phyloP scores from a whole-genome alignment of 2,888 invertebrate genomes.

The Tethea ocularis region DNA sequence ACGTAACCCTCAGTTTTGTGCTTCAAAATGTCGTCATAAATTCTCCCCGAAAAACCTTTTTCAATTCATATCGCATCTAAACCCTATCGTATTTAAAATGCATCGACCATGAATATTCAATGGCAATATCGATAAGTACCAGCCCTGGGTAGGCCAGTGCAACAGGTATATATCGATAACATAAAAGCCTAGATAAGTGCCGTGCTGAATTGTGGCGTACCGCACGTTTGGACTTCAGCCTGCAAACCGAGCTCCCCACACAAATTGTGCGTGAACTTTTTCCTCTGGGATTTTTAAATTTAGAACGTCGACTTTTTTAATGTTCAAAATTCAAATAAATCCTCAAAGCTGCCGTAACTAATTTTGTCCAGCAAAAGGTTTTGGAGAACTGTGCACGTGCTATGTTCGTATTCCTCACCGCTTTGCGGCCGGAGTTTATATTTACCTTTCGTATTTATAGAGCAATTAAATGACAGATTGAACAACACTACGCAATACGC shows the following conservation, averaged over 20 bases:
- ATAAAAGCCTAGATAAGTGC: not conserved
- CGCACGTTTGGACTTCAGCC: not conserved
- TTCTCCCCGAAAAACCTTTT: not conserved
- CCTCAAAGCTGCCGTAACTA: constrained; percentile 29
- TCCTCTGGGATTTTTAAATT: constrained; percentile 33
- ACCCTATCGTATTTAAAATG: not conserved
- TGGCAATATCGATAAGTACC: constrained; percentile 3
- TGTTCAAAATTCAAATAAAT: constrained; percentile 44
- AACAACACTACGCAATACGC: no score
- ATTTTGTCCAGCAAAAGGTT: constrained; percentile 13
- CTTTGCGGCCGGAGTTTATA: not conserved
- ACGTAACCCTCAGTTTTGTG: not conserved
- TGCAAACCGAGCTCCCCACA: constrained; percentile 17
- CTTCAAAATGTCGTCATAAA: not conserved
- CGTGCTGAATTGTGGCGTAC: constrained; percentile 6
- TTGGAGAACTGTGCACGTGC: constrained; percentile 8
- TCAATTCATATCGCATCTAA: not conserved
- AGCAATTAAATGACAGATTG: not conserved
- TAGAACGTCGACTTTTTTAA: constrained; percentile 34
- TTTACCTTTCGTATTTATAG: not conserved
- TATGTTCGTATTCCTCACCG: not conserved
- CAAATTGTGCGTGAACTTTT: constrained; percentile 33
- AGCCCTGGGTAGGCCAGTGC: not conserved
- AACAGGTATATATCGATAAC: not conserved
- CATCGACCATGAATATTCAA: constrained; percentile 3